phyloP scores from a whole-genome alignment of 2,888 invertebrate species.

The Lacanobia wlatinum region DNA sequence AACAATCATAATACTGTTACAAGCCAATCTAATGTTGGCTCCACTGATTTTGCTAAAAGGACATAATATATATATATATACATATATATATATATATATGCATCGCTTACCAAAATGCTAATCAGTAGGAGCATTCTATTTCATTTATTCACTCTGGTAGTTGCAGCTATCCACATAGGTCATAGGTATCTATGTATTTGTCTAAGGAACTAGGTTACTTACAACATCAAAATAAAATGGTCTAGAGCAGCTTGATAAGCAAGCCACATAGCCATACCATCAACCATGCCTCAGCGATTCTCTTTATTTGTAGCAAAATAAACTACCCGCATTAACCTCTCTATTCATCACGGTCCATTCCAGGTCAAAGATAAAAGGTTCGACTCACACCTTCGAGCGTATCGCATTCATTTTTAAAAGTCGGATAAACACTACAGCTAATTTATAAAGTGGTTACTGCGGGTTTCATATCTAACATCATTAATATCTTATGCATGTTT shows the following conservation, averaged over 20 bases:
- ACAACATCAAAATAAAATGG: background rate
- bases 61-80: too few relatives aligned
- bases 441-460: background rate
- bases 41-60: too few relatives aligned
- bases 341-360: conserved; percentile 50
- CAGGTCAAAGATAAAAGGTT: conserved; percentile 30
- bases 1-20: too few relatives aligned
- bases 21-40: too few relatives aligned
- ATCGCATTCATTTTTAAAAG: conserved; percentile 47
- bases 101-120: background rate
- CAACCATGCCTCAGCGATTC: conserved; percentile 16
- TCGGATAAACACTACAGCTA: background rate
- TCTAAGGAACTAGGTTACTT: background rate
- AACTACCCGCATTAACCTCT: conserved; percentile 22
- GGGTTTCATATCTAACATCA: background rate
- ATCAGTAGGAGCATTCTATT: background rate
- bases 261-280: conserved; percentile 20
- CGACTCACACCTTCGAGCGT: conserved; percentile 9
- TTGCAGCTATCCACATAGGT: background rate
- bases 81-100: too few relatives aligned
- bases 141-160: background rate
- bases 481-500: conserved; percentile 16
- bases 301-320: conserved; percentile 30
- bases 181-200: background rate
- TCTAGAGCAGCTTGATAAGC: conserved; percentile 10